Conservation (phyloP, 2,888 invertebrate species). For the Heliconius cydno region DNA sequence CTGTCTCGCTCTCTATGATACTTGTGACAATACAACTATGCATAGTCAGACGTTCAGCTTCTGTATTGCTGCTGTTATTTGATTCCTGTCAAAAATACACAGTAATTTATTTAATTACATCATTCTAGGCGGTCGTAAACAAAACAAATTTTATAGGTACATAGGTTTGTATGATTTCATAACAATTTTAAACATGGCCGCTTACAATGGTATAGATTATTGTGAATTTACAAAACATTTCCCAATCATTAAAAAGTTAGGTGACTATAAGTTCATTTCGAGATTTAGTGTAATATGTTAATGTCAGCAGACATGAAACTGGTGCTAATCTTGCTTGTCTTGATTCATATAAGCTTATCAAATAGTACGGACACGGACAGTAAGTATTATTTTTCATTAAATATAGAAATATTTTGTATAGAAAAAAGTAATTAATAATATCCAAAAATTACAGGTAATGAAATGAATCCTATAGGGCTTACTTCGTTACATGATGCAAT, state of each 20-base stretch:
- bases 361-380: conserved; percentile 63
- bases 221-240: conserved; percentile 20
- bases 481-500: conserved; percentile 72
- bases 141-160: neutral
- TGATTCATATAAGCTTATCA: conserved; percentile 52
- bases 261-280: conserved; percentile 4
- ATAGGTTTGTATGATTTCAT: conserved; percentile 21
- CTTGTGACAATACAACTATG: conserved; percentile 94
- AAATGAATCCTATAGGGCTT: conserved; percentile 64
- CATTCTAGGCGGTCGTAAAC: neutral
- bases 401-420: neutral
- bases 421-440: neutral
- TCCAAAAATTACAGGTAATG: conserved; percentile 56
- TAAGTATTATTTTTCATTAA: conserved; percentile 54
- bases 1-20: conserved; percentile 95
- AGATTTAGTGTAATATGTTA: neutral
- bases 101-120: conserved; percentile 9
- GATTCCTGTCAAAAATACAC: conserved; percentile 62
- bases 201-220: conserved; percentile 23
- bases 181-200: conserved; percentile 25
- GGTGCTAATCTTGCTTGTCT: conserved; percentile 47
- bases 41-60: conserved; percentile 92
- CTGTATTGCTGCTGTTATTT: conserved; percentile 81
- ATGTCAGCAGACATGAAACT: conserved; percentile 35
- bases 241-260: neutral